phyloP scores from a whole-genome alignment of 2,113 vertebrate species.

The Romanogobio albipinnatus region DNA sequence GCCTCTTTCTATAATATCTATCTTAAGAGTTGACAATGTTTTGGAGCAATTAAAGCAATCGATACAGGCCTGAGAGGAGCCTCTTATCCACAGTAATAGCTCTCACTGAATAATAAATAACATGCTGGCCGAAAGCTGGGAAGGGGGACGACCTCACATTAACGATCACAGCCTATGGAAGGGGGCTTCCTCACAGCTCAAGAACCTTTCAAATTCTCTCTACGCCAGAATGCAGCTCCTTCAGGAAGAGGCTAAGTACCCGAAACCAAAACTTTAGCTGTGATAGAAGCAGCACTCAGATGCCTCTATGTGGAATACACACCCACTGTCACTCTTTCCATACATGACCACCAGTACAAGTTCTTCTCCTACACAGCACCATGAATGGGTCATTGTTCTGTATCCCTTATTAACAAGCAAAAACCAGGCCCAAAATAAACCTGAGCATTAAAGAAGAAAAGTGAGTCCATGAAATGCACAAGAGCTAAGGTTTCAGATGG shows the following conservation, averaged over 20 bases:
- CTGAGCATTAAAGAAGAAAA: slow-evolving; percentile 47
- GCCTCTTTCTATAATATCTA: slow-evolving; percentile 77
- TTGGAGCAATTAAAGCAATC: slow-evolving; percentile 82
- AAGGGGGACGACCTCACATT: slow-evolving; percentile 57
- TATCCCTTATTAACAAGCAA: slow-evolving; percentile 36
- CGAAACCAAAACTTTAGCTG: background rate
- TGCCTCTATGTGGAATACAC: background rate
- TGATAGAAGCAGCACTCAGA: background rate
- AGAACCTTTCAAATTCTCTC: slow-evolving; percentile 38
- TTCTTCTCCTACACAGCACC: background rate
- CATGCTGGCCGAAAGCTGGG: slow-evolving; percentile 56
- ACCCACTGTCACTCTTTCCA: no score
- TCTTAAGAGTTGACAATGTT: slow-evolving; percentile 83
- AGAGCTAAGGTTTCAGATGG: slow-evolving; percentile 44
- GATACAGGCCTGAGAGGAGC: slow-evolving; percentile 76
- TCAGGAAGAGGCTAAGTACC: background rate
- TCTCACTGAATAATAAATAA: slow-evolving; percentile 82
- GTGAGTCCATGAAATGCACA: slow-evolving; percentile 33
- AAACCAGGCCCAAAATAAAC: slow-evolving; percentile 44
- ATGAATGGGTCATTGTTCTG: slow-evolving; percentile 53
- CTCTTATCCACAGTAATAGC: slow-evolving; percentile 81
- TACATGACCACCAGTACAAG: background rate
- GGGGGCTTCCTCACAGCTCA: slow-evolving; percentile 41
- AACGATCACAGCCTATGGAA: slow-evolving; percentile 54
- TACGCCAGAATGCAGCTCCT: background rate